A percentile compares a stretch with the other conserved stretches of the same genome.
phyloP scores from a whole-genome alignment of 2,113 vertebrate species.

The Panurus biarmicus region DNA sequence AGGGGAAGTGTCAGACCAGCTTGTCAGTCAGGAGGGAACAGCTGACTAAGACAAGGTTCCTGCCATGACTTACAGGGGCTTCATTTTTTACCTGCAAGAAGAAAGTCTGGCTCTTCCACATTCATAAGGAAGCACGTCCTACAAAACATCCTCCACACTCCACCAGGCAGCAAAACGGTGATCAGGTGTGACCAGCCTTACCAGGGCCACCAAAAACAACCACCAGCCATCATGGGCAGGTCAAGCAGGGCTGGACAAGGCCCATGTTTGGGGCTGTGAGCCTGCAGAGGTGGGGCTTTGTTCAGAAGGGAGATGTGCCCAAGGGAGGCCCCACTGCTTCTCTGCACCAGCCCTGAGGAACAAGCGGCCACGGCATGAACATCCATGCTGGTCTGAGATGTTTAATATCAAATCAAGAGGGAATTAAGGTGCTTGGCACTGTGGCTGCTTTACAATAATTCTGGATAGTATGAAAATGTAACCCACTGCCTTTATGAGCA shows the following conservation, averaged over 20 bases:
- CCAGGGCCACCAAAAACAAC: not conserved
- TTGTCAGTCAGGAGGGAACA: fast-evolving
- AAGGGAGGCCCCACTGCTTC: not conserved
- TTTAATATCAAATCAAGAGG: not conserved
- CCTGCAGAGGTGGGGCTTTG: not conserved
- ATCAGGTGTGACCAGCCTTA: not conserved
- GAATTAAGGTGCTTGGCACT: not conserved
- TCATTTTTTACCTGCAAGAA: not conserved
- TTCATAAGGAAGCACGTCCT: fast-evolving
- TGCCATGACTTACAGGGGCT: fast-evolving
- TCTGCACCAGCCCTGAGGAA: not conserved
- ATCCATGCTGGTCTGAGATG: not conserved
- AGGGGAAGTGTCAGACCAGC: not conserved
- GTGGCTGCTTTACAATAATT: not conserved
- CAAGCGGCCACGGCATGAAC: fast-evolving
- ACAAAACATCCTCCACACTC: not conserved
- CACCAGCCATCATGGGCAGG: not conserved
- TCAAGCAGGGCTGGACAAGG: not conserved
- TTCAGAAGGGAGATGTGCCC: not conserved
- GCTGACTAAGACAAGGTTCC: not conserved
- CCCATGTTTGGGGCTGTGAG: not conserved
- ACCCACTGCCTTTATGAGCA: not conserved
- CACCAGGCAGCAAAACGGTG: not conserved
- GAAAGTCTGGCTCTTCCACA: not conserved
- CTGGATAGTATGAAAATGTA: not conserved